Percentiles rank a stretch among this genome's conserved stretches.
These are phyloP conservation scores for Cryptoblepharus egeriae DNA, from an alignment of 2,797 vertebrate species.

Conservation along the genomic window DNA sequence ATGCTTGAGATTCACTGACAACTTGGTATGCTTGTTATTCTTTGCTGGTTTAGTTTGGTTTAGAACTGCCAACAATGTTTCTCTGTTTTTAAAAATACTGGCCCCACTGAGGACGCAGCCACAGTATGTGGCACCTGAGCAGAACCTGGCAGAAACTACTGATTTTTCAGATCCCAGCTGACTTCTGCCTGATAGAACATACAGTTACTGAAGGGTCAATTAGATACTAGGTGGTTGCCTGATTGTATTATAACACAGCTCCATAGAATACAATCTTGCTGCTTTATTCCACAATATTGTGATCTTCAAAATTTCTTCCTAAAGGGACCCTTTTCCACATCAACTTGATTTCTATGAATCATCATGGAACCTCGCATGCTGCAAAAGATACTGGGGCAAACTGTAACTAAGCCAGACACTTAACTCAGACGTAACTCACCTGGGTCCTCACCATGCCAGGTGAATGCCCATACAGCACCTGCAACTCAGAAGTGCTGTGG, in stretches of 20 bases:
- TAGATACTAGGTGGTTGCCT: background rate
- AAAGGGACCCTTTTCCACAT: background rate
- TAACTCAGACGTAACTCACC: background rate
- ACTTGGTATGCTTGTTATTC: constrained; percentile 66
- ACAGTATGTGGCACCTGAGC: background rate
- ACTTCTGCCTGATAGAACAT: background rate
- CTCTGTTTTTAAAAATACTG: constrained; percentile 25
- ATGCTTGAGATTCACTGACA: constrained; percentile 70
- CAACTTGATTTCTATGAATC: background rate
- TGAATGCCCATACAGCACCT: no score
- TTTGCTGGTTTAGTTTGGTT: constrained; percentile 79
- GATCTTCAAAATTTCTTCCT: no score
- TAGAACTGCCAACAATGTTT: constrained; percentile 64
- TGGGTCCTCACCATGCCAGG: background rate
- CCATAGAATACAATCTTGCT: no score
- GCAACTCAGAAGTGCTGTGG: background rate
- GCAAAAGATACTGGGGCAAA: constrained; percentile 69
- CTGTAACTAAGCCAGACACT: background rate
- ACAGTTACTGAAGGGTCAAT: background rate
- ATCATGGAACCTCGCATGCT: constrained; percentile 70
- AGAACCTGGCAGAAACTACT: background rate
- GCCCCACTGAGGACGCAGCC: background rate
- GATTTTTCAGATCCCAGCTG: background rate
- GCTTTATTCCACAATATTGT: no score
- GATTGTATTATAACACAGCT: no score